Evolutionary conservation across 2,888 invertebrate species (phyloP).

Genomic region (Papilio gigon): DNA sequence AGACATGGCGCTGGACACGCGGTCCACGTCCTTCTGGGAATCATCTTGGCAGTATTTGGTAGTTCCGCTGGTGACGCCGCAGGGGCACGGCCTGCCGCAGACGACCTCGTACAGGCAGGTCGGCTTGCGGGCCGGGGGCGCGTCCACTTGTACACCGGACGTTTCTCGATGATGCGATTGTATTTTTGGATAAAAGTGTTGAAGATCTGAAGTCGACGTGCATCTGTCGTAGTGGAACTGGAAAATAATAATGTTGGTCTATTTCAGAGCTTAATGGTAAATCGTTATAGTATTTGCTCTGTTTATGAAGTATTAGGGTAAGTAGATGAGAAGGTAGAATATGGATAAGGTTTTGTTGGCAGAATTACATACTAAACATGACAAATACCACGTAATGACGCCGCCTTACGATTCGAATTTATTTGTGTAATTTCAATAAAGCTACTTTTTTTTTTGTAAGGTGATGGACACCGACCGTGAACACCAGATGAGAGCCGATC

Average conservation of each 20-base stretch:
- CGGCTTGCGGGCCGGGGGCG: constrained; percentile 46
- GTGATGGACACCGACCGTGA: no score
- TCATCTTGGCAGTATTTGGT: constrained; percentile 11
- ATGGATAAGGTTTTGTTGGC: no score
- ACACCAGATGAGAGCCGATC: no score
- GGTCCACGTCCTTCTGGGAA: constrained; percentile 13
- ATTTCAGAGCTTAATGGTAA: background rate
- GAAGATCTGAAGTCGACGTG: constrained; percentile 74
- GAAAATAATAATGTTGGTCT: constrained; percentile 41
- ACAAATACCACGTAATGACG: no score
- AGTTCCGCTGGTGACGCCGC: constrained; percentile 42
- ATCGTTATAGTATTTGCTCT: background rate
- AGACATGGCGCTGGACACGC: constrained; percentile 43
- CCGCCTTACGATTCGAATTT: no score
- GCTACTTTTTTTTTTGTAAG: no score
- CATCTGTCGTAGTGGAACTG: constrained; percentile 74
- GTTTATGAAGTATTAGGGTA: no score
- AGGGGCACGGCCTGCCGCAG: constrained; percentile 52
- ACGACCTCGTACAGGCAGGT: constrained; percentile 45
- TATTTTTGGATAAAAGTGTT: constrained; percentile 63
- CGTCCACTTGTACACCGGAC: constrained; percentile 56
- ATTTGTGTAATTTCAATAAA: no score
- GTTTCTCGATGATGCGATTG: constrained; percentile 41
- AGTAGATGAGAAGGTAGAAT: no score
- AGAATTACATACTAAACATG: no score